phyloP scores from a whole-genome alignment of 2,113 vertebrate species.

The Sapayoa aenigma region DNA sequence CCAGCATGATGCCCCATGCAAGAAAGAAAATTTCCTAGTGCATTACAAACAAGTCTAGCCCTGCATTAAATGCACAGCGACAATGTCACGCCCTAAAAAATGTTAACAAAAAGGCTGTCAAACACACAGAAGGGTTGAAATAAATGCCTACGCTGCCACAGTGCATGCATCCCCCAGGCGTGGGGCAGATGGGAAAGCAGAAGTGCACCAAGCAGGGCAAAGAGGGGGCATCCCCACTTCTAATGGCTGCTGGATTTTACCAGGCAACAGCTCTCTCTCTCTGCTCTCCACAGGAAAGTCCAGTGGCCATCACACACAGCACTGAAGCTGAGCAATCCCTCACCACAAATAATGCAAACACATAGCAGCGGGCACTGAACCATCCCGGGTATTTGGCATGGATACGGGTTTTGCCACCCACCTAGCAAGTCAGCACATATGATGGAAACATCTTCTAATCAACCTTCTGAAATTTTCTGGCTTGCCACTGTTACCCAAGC shows the following conservation, averaged over 20 bases:
- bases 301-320: not conserved
- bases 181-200: not conserved
- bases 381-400: not conserved
- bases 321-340: not conserved
- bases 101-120: not conserved
- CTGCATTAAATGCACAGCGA: not conserved
- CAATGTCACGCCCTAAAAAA: rapidly evolving
- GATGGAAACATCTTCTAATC: not conserved
- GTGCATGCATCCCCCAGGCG: rapidly evolving
- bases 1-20: not conserved
- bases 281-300: not conserved
- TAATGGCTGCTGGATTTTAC: not conserved
- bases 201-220: not conserved
- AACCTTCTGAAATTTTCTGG: not conserved
- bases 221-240: not conserved
- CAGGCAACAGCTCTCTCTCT: not conserved
- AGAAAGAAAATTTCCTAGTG: not conserved
- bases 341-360: not conserved
- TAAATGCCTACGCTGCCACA: not conserved
- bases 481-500: not conserved
- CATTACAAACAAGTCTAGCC: not conserved
- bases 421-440: not conserved
- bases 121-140: not conserved
- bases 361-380: not conserved
- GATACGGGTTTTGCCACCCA: not conserved